phyloP scores from a whole-genome alignment of 2,113 vertebrate genomes.

The Setophaga coronata region DNA sequence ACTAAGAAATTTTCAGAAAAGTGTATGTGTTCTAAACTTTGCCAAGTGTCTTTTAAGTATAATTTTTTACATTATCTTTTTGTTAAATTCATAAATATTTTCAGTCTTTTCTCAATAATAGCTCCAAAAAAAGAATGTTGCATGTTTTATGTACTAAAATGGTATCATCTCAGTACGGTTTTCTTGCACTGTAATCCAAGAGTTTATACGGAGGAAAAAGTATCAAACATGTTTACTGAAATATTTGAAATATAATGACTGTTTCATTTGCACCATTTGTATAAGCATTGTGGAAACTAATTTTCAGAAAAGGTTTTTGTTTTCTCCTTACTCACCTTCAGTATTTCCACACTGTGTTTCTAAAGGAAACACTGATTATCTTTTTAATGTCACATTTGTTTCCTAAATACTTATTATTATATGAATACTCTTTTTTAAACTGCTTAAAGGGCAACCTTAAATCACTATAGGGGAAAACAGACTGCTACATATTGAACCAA shows the following conservation, averaged over 20 bases:
- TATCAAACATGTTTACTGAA: not conserved
- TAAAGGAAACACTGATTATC: not conserved
- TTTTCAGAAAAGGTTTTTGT: not conserved
- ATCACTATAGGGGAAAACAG: not conserved
- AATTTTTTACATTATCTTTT: not conserved
- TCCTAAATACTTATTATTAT: not conserved
- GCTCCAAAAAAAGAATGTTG: not conserved
- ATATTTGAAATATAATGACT: not conserved
- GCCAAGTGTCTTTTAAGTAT: not conserved
- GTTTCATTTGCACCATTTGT: not conserved
- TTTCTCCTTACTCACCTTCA: not conserved
- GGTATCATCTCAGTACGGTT: not conserved
- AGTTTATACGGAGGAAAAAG: not conserved
- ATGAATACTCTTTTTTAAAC: not conserved
- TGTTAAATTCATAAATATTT: not conserved
- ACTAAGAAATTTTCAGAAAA: not conserved
- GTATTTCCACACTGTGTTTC: not conserved
- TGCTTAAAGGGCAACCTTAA: not conserved
- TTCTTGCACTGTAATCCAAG: not conserved
- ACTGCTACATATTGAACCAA: not conserved
- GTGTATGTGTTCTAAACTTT: not conserved
- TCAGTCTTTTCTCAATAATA: not conserved
- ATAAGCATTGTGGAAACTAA: not conserved
- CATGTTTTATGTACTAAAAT: not conserved
- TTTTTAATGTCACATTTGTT: not conserved